Conservation (phyloP, 2,797 vertebrate genomes). For the Typhlichthys eigenmanni region DNA sequence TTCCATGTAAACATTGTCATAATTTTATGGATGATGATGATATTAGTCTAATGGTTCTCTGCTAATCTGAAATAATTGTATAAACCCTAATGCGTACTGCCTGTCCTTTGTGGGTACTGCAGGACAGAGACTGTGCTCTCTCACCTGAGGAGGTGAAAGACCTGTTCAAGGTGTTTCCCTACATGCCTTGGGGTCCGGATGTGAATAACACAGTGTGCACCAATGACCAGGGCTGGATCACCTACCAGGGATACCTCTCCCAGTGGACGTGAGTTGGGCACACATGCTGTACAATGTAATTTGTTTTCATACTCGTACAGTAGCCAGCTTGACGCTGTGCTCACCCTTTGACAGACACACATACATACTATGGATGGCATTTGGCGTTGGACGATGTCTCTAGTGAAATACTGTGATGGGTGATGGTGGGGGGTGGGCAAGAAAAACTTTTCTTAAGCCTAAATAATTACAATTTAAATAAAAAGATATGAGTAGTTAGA, state of each 20-base stretch:
- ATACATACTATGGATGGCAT: too few species aligned
- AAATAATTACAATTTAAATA: too few species aligned
- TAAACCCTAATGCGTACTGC: neutral
- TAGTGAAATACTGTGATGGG: too few species aligned
- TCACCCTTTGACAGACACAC: too few species aligned
- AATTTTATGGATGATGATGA: neutral
- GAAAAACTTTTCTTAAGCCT: too few species aligned
- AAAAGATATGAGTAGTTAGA: too few species aligned
- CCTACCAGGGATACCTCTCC: constrained; percentile 96
- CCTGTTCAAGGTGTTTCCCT: constrained; percentile 96
- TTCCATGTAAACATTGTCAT: neutral
- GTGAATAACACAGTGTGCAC: constrained; percentile 97
- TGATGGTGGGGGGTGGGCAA: too few species aligned
- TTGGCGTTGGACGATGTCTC: too few species aligned
- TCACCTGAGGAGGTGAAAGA: constrained; percentile 95
- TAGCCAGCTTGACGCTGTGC: too few species aligned
- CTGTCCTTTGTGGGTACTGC: constrained; percentile 20
- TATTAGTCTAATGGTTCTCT: neutral
- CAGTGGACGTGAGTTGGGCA: constrained; percentile 93
- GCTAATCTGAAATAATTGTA: neutral
- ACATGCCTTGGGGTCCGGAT: constrained; percentile 97
- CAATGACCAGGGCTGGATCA: constrained; percentile 95
- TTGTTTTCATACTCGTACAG: too few species aligned
- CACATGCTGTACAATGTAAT: neutral
- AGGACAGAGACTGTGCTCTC: constrained; percentile 97